A percentile compares a stretch with the other conserved stretches of the same genome.
These are phyloP conservation scores for Luehdorfia chinensis DNA, from an alignment of 1,140 invertebrate species.

Conservation along the genomic window DNA sequence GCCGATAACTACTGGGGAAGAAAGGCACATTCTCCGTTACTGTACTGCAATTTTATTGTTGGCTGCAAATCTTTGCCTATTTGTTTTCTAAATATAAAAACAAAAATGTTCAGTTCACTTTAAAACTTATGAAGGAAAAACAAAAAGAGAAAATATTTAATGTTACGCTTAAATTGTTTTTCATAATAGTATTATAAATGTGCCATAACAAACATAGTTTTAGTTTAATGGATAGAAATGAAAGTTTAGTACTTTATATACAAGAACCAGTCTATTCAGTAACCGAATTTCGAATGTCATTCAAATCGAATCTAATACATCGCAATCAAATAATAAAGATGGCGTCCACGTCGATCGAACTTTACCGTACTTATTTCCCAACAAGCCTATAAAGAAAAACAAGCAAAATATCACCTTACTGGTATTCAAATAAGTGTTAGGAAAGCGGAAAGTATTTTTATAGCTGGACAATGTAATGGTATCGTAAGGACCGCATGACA, in stretches of 20 bases:
- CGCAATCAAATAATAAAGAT: conserved; percentile 68
- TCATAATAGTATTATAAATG: conserved; percentile 1
- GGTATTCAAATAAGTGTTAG: conserved; percentile 18
- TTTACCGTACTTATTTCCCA: conserved; percentile 29
- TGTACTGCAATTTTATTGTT: too few species aligned
- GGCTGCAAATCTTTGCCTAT: too few species aligned
- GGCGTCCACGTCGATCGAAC: conserved; percentile 38
- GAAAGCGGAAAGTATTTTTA: conserved; percentile 23
- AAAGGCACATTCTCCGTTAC: too few species aligned
- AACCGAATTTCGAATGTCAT: conserved; percentile 51
- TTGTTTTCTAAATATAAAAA: too few species aligned
- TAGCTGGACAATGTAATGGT: conserved; percentile 51
- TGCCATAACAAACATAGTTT: conserved; percentile 12
- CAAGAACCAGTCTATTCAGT: conserved; percentile 16
- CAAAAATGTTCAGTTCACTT: too few species aligned
- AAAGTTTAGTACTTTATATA: conserved; percentile 6
- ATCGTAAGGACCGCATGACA: conserved; percentile 59
- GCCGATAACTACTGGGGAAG: too few species aligned
- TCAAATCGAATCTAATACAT: conserved; percentile 51
- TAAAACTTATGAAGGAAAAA: background rate
- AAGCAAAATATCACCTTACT: conserved; percentile 23
- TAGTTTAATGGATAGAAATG: conserved; percentile 10
- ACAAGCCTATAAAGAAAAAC: conserved; percentile 17
- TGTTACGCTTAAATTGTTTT: background rate
- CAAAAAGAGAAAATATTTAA: background rate